phyloP scores from a whole-genome alignment of 2,888 invertebrate genomes.

The Automeris io region DNA sequence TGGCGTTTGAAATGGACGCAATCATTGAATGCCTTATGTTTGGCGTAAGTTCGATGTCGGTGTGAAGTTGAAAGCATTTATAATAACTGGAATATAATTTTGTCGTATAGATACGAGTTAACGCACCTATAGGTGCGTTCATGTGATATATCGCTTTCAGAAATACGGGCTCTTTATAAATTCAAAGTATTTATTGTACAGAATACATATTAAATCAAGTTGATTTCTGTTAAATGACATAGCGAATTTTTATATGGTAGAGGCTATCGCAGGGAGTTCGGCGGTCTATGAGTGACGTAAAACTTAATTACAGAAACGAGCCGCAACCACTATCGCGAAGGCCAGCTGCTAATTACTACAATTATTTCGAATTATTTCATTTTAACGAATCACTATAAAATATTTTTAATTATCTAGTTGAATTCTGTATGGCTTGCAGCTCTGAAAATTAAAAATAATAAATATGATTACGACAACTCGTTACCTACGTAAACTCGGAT shows the following conservation, averaged over 20 bases:
- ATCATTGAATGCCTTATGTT: constrained; percentile 19
- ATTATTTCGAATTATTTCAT: constrained; percentile 61
- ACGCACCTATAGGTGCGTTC: no score
- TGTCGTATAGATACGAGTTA: no score
- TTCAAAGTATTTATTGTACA: neutral
- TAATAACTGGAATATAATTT: no score
- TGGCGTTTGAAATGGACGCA: constrained; percentile 19
- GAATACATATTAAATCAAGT: constrained; percentile 13
- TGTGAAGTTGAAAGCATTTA: no score
- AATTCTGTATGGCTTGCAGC: constrained; percentile 46
- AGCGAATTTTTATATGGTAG: constrained; percentile 55
- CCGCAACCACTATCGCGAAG: constrained; percentile 58
- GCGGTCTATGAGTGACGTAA: constrained; percentile 69
- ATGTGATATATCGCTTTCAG: neutral
- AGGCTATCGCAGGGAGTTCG: constrained; percentile 68
- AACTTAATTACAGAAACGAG: constrained; percentile 72
- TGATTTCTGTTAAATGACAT: constrained; percentile 49
- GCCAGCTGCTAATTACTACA: constrained; percentile 62
- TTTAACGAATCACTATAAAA: constrained; percentile 49
- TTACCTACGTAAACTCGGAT: constrained; percentile 65
- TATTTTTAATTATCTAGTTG: constrained; percentile 51
- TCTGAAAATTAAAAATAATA: constrained; percentile 45
- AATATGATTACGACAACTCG: constrained; percentile 49
- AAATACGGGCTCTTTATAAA: neutral
- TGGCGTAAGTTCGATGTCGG: constrained; percentile 11